Evolutionary conservation across 1,140 invertebrate species (phyloP), one percentile per base, ranked within the genome.

Genomic region (Drosophila grimshawi): DNA sequence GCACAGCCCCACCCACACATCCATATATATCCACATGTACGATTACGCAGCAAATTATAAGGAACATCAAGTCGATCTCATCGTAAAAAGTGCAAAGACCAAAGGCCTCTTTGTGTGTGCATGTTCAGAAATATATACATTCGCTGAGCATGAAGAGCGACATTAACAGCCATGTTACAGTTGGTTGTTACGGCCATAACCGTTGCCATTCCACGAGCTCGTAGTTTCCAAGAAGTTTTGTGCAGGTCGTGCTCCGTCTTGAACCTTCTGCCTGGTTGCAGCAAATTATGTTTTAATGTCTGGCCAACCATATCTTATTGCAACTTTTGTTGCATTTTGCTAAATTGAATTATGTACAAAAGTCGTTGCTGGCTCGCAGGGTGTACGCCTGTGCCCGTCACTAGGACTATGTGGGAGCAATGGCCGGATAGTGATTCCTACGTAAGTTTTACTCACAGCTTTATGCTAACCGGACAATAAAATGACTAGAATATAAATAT

Each of bases 301-400:
- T 55, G 74, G 53, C 78, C 78, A 80, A 81, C 74, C 69, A 72
- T 83, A 62, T 74, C 88, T 76, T 86, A 88, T 78, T 88, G 83
- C 83, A 80, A 80, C 72, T 88, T 86, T 83, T 83, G 80, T 89
- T 88, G 83, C 76, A 80, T 83, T 82, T 81, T 75, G 52, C 67
- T 66, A 89, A 88, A 88, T 88, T 88, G 68, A 89, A 89, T 89
- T 89, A 81, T 76, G 67, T 76, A 72, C 80, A 66, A 56, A 71
- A 67, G 59, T 68, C 67, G 60, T 52, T 64, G 53, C 10, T 7
- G 35, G 60, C 51, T 7, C 41, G 5, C 11, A 39, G 6, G 5
- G 10, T 32, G 45, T 29, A 8, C 27, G 32, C 29, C 10, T 10
- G 30, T 27, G n/a, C 1, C 30, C n/a, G 4, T 7, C 6, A 7